Evolutionary conservation across 2,888 invertebrate species (phyloP).

Genomic region (Tethea ocularis): DNA sequence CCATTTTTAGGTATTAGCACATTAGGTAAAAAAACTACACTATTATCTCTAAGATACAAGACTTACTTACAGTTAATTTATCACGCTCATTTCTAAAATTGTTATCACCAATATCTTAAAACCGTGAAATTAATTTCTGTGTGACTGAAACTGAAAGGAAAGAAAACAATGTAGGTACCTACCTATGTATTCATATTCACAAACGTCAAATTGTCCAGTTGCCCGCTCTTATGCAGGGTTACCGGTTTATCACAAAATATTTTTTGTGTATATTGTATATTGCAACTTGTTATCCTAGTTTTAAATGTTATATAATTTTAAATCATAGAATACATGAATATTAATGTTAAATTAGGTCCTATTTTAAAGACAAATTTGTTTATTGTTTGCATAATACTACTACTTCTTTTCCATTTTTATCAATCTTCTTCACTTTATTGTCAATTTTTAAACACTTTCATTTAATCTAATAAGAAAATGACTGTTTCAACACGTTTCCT

Average conservation of each 20-base stretch:
- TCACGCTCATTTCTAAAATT: slow-evolving; percentile 29
- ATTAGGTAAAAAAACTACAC: slow-evolving; percentile 10
- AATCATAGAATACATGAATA: slow-evolving; percentile 1
- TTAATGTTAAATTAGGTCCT: slow-evolving; percentile 27
- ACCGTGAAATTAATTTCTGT: neutral
- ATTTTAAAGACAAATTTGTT: slow-evolving; percentile 24
- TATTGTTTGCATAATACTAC: slow-evolving; percentile 22
- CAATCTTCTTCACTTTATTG: slow-evolving; percentile 59
- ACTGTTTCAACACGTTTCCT: slow-evolving; percentile 87
- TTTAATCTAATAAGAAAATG: slow-evolving; percentile 76
- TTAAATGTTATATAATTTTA: neutral
- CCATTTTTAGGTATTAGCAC: slow-evolving; percentile 47
- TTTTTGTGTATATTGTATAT: no score
- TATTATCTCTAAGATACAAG: slow-evolving; percentile 18
- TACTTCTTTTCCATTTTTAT: slow-evolving; percentile 22
- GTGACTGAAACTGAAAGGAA: neutral
- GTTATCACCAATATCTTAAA: neutral
- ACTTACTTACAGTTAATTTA: slow-evolving; percentile 28
- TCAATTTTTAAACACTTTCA: slow-evolving; percentile 56
- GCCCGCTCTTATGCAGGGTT: slow-evolving; percentile 37
- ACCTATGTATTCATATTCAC: slow-evolving; percentile 33
- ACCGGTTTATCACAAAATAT: slow-evolving; percentile 33
- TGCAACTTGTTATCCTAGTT: neutral
- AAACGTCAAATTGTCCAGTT: slow-evolving; percentile 40
- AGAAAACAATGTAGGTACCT: slow-evolving; percentile 16